Conservation (phyloP, 2,113 vertebrate species). For the Boulengeromyrus knoepffleri region DNA sequence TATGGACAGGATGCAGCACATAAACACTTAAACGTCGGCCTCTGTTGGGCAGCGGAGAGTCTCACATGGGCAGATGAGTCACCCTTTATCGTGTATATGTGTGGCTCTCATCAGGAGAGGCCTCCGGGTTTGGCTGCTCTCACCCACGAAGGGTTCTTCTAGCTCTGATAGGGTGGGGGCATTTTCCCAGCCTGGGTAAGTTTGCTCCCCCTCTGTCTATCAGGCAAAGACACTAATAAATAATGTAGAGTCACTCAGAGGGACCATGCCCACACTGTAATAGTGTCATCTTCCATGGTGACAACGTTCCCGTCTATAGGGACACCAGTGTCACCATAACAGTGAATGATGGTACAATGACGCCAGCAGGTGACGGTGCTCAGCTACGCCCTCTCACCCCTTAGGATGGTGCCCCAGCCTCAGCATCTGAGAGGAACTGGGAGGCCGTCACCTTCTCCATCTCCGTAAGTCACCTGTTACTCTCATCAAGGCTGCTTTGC, state of each 20-base stretch:
- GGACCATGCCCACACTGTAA: background rate
- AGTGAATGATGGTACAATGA: background rate
- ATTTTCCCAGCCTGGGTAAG: background rate
- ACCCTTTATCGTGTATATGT: background rate
- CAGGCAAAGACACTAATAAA: background rate
- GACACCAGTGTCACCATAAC: background rate
- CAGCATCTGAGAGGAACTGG: constrained; percentile 69
- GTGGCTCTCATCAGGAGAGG: background rate
- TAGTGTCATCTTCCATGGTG: background rate
- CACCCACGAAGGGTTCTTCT: background rate
- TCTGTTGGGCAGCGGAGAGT: background rate
- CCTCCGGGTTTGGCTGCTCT: background rate
- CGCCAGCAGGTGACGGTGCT: too few species aligned
- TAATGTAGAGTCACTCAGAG: background rate
- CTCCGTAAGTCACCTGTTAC: constrained; percentile 61
- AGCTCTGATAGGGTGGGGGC: background rate
- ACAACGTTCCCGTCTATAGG: background rate
- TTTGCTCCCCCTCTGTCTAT: background rate
- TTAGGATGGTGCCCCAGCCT: constrained; percentile 67
- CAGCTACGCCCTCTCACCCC: constrained; percentile 19
- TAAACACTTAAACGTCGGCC: background rate
- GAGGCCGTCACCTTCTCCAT: constrained; percentile 71
- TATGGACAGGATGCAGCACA: background rate
- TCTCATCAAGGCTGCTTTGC: too few species aligned
- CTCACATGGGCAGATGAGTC: background rate